phyloP scores from a whole-genome alignment of 2,888 invertebrate genomes.

The Adineta ricciae region DNA sequence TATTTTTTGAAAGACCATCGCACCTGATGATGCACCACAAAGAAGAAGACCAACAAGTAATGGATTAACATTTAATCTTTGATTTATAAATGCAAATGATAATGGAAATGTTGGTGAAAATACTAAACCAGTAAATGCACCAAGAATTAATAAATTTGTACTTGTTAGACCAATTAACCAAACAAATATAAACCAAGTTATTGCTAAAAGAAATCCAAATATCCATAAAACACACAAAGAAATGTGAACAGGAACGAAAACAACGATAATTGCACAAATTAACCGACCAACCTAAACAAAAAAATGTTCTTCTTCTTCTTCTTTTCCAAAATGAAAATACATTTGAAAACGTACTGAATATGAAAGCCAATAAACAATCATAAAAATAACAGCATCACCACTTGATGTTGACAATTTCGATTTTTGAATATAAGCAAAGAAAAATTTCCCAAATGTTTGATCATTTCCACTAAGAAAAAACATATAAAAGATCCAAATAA shows the following conservation, averaged over 20 bases:
- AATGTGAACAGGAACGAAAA: neutral
- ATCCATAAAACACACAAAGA: neutral
- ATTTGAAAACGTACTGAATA: neutral
- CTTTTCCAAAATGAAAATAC: neutral
- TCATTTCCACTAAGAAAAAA: conserved; percentile 11
- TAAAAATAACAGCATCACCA: neutral
- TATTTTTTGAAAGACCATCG: neutral
- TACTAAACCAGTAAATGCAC: neutral
- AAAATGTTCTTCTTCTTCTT: neutral
- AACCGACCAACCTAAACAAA: neutral
- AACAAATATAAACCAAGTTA: neutral
- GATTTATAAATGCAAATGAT: neutral
- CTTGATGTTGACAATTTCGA: neutral
- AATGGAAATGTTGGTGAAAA: neutral
- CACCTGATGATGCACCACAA: neutral
- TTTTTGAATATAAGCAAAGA: neutral
- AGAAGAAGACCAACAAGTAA: neutral
- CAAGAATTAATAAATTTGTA: neutral
- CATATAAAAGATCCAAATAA: neutral
- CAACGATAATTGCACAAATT: neutral
- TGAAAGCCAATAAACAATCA: neutral
- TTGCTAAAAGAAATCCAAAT: neutral
- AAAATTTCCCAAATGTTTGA: conserved; percentile 3
- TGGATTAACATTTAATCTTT: neutral
- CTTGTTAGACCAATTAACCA: neutral